These are phyloP conservation scores for Nebria brevicollis DNA, from an alignment of 2,888 invertebrate species.

Conservation along the genomic window DNA sequence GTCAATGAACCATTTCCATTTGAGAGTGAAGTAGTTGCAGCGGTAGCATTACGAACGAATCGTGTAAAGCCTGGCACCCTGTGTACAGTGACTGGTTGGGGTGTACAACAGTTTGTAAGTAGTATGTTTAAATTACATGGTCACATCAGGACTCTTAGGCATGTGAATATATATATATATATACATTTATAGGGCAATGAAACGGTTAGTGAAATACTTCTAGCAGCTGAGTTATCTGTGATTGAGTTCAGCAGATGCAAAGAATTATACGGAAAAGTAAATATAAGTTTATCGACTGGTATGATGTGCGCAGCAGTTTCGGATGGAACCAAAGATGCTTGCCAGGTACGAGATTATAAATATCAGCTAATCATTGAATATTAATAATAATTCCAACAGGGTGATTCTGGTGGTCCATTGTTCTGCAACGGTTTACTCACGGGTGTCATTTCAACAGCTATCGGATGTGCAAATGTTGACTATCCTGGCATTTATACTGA, in stretches of 20 bases:
- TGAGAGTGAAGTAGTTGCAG: constrained; percentile 44
- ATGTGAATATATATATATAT: constrained; percentile 28
- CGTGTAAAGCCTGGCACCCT: constrained; percentile 41
- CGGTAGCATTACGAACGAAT: constrained; percentile 47
- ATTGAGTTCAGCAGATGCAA: constrained; percentile 50
- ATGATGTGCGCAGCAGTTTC: constrained; percentile 53
- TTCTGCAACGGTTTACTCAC: constrained; percentile 34
- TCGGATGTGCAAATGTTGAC: constrained; percentile 32
- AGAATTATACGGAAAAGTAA: constrained; percentile 47
- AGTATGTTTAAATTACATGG: background rate
- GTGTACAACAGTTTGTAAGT: constrained; percentile 51
- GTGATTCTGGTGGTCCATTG: constrained; percentile 53
- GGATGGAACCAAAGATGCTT: constrained; percentile 52
- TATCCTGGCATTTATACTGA: constrained; percentile 40
- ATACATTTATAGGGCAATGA: constrained; percentile 48
- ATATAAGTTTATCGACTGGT: constrained; percentile 47
- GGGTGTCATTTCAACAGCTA: constrained; percentile 34
- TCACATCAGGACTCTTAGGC: too few relatives aligned
- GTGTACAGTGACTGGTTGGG: constrained; percentile 53
- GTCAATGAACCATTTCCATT: constrained; percentile 29
- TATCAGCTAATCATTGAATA: constrained; percentile 6
- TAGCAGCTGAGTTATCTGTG: constrained; percentile 51
- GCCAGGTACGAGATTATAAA: constrained; percentile 49
- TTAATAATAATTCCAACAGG: constrained; percentile 47
- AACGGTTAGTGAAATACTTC: constrained; percentile 50